Percentiles rank a stretch among this genome's conserved stretches.
These are phyloP conservation scores for Camponotus floridanus DNA, from an alignment of 1,140 invertebrate genomes.

Conservation along the genomic window DNA sequence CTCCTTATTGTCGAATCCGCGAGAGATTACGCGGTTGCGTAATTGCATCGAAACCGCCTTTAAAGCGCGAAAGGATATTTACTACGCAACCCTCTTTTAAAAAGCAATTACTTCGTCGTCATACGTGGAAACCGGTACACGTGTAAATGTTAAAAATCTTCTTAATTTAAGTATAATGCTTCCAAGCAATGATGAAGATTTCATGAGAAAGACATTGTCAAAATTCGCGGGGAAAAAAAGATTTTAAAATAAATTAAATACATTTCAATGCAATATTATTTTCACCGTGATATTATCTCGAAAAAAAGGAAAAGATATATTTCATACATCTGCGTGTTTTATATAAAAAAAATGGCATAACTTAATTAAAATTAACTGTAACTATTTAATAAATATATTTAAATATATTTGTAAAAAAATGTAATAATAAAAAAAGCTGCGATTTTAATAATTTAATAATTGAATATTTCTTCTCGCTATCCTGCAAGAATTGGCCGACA, in stretches of 20 bases:
- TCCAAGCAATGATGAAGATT: neutral
- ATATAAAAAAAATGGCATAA: neutral
- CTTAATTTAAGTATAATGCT: slow-evolving; percentile 26
- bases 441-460: slow-evolving; percentile 3
- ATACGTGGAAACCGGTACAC: slow-evolving; percentile 15
- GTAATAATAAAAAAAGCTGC: neutral
- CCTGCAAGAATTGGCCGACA: neutral
- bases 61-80: neutral
- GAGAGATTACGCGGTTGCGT: slow-evolving; percentile 49
- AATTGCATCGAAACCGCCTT: slow-evolving; percentile 36
- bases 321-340: neutral
- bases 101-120: slow-evolving; percentile 42
- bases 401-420: neutral
- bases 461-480: neutral
- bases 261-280: too few species aligned
- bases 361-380: neutral
- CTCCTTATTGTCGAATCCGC: slow-evolving; percentile 46
- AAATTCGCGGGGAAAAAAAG: neutral
- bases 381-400: neutral
- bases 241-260: neutral
- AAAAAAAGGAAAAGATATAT: neutral
- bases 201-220: neutral
- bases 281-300: neutral
- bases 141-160: neutral
- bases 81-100: slow-evolving; percentile 43